Evolutionary conservation across 1,140 invertebrate genomes (phyloP), one percentile per base, ranked within the genome.

Genomic region (Parapsyche elsis): DNA sequence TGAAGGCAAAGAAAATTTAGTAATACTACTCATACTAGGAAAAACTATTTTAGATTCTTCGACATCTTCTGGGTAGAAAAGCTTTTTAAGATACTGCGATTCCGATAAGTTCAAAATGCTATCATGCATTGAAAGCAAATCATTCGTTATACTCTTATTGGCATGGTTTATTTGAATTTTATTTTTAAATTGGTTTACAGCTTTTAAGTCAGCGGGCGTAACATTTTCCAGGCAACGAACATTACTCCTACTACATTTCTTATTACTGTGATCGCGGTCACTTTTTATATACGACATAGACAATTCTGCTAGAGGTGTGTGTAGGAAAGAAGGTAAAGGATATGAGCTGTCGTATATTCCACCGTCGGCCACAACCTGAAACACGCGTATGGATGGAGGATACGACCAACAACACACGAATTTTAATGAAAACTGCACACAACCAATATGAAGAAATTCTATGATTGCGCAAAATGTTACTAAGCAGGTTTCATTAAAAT

Each of bases 291-390:
- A 76, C 14, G 24, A 26, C 23, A 59, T 53, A 76, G 73, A 76
- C 30, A 77, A 14, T 57, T 64, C 75, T 14, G 7, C 7, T 45
- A 77, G 16, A 1, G 75, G 38, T 0, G 14, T 49, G 7, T 74
- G 71, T n/a, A 74, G n/a, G 44, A 38, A 86, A 78, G 88, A 86
- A 76, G 87, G 88, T 67, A 88, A 87, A 88, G 88, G 86, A 87
- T 87, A 86, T 86, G 88, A 89, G 87, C 87, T 87, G 88, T 87
- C 87, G 87, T 88, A 89, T 88, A 88, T 88, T 86, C 88, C 87
- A 87, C 87, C 88, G 88, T 88, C 88, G 88, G 88, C 88, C 87
- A 89, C 88, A 86, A 89, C 88, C 88, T 89, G 88, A 89, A 89
- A 89, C 88, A 89, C 87, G 88, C 87, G 87, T 88, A 88, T n/a